Base-by-base conservation (phyloP, 2,113 vertebrate genomes). In the Catharus fuscescens region DNA sequence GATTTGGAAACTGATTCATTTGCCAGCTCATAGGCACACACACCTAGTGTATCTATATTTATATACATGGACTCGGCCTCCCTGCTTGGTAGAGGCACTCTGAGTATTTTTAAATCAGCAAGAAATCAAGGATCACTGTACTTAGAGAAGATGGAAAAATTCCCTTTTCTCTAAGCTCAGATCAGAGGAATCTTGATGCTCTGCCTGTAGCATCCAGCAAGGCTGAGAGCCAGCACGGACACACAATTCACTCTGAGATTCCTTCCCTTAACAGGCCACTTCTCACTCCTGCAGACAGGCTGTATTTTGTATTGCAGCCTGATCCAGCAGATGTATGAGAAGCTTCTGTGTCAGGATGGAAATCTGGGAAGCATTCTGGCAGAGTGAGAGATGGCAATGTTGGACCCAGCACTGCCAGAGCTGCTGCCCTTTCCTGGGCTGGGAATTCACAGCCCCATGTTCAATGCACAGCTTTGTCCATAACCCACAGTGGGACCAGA, bases 1-100 rank as follows among this genome's bases (percentile, higher is more conserved):
- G n/a, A 88, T 79, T 77, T 73, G 88, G 86, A 87, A 93, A 45
- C 57, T 59, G 88, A 96, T 92, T 95, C 93, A 91, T 70, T 66
- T 87, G 90, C 88, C 95, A 95, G 90, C 86, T 82, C 62, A 71
- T 2, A 64, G 80, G 77, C 93, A 91, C 18, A 64, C 91, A 72
- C 88, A 91, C 90, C 88, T 89, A 50, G 71, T 0, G 3, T 34
- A 52, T 23, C 86, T 92, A 8, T 83, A 86, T 88, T 88, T 88
- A 74, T 69, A 77, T 2, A 2, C 50, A 14, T 1, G 60, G 81
- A 38, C 47, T 71, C 52, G 4, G 47, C 42, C 76, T 48, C 72
- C 26, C 59, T 65, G 54, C 80, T 70, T 40, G 38, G 26, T 12
- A 66, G 31, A 95, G 53, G 56, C 40, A 84, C 50, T 42, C 8